Percentiles rank a stretch among this genome's conserved stretches.
These are phyloP conservation scores for Campopleginae sp. DNA, from an alignment of 2,888 invertebrate genomes.

Conservation along the genomic window DNA sequence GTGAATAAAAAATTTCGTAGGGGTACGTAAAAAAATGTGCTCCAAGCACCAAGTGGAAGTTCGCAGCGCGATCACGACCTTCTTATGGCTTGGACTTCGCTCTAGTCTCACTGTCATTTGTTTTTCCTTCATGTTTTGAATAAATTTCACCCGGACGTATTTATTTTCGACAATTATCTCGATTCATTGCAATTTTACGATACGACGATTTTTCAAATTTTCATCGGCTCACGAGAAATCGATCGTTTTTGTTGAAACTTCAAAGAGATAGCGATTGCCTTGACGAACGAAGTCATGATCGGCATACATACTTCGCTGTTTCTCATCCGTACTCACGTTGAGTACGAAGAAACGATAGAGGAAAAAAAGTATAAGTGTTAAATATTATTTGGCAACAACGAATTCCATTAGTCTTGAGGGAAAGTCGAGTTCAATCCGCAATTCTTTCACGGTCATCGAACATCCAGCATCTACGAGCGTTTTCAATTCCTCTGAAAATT, in stretches of 20 bases:
- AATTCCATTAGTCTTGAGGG: slow-evolving; percentile 71
- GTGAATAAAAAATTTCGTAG: slow-evolving; percentile 41
- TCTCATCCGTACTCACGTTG: slow-evolving; percentile 39
- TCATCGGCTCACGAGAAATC: background rate
- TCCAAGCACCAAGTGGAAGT: slow-evolving; percentile 60
- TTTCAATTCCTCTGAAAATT: slow-evolving; percentile 13
- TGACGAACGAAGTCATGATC: slow-evolving; percentile 55
- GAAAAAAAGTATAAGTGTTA: slow-evolving; percentile 49
- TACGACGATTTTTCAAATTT: background rate
- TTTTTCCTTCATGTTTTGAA: background rate
- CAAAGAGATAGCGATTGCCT: slow-evolving; percentile 51
- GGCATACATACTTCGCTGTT: slow-evolving; percentile 46
- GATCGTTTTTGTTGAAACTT: background rate
- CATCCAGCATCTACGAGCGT: slow-evolving; percentile 74
- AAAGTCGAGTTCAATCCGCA: slow-evolving; percentile 60
- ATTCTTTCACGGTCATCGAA: slow-evolving; percentile 65
- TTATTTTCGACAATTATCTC: background rate
- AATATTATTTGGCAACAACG: slow-evolving; percentile 75
- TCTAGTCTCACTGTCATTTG: slow-evolving; percentile 12
- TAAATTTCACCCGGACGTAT: background rate
- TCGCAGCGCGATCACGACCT: slow-evolving; percentile 53
- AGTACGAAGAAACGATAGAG: slow-evolving; percentile 28
- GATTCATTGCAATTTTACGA: background rate
- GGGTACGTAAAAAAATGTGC: slow-evolving; percentile 48
- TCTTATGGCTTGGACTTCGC: slow-evolving; percentile 67